A percentile compares a stretch with the other conserved stretches of the same genome.
Evolutionary conservation across 64 coral and sea anemone genomes (phyloP).

Genomic region (Catalaphyllia jardinei): DNA sequence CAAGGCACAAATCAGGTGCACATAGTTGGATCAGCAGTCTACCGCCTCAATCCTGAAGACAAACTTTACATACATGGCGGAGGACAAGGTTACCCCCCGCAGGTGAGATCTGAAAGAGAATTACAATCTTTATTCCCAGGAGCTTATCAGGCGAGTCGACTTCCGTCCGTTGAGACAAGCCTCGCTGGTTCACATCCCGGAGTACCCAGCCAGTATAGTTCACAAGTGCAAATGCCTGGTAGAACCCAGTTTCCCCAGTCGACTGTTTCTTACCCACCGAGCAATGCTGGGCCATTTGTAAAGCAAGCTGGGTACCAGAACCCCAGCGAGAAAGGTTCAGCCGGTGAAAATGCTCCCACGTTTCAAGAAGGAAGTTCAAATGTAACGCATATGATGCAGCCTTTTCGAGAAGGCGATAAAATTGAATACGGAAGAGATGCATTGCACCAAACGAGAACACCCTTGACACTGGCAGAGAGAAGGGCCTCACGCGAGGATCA

Average conservation of each 20-base stretch:
- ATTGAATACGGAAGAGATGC: neutral
- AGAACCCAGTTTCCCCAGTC: neutral
- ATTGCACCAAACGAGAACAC: neutral
- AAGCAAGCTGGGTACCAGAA: neutral
- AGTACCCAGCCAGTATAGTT: neutral
- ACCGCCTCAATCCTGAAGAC: conserved; percentile 11
- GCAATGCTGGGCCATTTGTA: neutral
- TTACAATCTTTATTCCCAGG: neutral
- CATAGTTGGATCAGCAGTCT: conserved; percentile 4
- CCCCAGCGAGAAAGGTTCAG: neutral
- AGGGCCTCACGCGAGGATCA: neutral
- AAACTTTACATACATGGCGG: conserved; percentile 1
- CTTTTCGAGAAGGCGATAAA: neutral
- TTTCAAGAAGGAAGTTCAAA: neutral
- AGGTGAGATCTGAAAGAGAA: neutral
- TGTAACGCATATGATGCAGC: neutral
- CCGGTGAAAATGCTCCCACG: neutral
- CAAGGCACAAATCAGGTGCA: conserved; percentile 3
- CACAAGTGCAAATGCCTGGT: neutral
- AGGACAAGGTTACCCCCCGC: neutral
- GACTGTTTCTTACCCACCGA: neutral
- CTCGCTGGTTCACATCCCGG: neutral
- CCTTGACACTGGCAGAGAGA: neutral
- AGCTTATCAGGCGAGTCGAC: neutral
- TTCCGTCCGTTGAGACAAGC: neutral